Evolutionary conservation across 2,113 vertebrate genomes (phyloP), one percentile per base, ranked within the genome.

Genomic region (Muntiacus reevesi): DNA sequence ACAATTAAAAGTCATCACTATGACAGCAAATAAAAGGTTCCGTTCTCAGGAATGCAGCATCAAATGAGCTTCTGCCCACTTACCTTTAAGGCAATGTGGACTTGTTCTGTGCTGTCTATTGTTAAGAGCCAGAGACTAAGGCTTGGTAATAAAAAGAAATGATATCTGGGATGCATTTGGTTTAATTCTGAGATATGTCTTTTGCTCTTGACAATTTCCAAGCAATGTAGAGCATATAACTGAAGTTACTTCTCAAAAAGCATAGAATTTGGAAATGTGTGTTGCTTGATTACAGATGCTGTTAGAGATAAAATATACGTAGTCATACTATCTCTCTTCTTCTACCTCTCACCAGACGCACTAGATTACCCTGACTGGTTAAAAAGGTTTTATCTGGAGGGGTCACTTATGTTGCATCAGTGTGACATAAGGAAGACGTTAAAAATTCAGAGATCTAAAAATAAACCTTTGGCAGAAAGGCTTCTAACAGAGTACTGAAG

Each of bases 1-100:
- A 99, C 99, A 99, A 99, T 99, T 99, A 99, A 99, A 99, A 99
- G 99, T 98, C 99, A 99, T 99, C 98, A 98, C 98, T 99, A 98
- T 98, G 99, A 99, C 99, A 98, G 99, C 98, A 99, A 99, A 99
- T 99, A 98, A 99, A 99, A 99, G 98, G 98, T 98, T 99, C 97
- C 64, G 90, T 98, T 98, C 98, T 94, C 93, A 97, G 97, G 98
- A 98, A 98, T 0, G 87, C 96, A 71, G 98, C 98, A 99, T 99
- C 99, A 98, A 97, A 97, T 33, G 30, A 97, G 97, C 98, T 96
- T 98, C 98, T 98, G 98, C 45, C 98, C 88, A 98, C 98, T 98
- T 98, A 98, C 98, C 98, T 98, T 98, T 97, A 97, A 98, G 95
- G 94, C 94, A 82, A 47, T 12, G 71, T 40, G 84, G 98, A 97